Conservation (phyloP, 2,113 vertebrate species). For the Myotis lucifugus region DNA sequence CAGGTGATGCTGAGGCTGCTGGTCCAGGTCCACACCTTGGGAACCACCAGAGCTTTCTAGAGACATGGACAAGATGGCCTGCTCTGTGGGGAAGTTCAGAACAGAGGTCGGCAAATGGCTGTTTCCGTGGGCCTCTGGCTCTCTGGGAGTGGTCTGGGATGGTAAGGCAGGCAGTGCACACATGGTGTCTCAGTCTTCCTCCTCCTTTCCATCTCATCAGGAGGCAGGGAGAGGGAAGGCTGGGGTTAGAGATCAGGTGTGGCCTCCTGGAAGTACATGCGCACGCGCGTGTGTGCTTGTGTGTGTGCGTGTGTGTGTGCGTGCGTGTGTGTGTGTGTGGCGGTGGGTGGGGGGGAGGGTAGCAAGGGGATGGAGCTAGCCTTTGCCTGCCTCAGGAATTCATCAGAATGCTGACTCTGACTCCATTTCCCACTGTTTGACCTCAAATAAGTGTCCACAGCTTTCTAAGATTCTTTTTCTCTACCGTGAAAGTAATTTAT, state of each 20-base stretch:
- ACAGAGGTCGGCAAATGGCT: background rate
- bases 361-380: background rate
- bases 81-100: background rate
- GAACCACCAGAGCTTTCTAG: background rate
- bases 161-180: background rate
- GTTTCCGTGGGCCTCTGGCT: background rate
- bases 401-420: background rate
- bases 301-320: background rate
- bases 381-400: background rate
- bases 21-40: background rate
- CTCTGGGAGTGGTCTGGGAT: background rate
- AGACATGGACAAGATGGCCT: background rate
- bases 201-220: background rate
- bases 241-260: background rate
- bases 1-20: background rate
- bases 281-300: too few species aligned
- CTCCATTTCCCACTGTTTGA: background rate
- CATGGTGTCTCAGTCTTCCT: background rate
- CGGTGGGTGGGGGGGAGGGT: too few species aligned
- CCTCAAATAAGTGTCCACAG: background rate
- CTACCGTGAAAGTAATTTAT: background rate
- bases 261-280: background rate
- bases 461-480: slow-evolving; percentile 11
- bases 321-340: too few species aligned
- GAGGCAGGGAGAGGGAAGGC: background rate